Percentiles rank a stretch among this genome's conserved stretches.
phyloP scores from a whole-genome alignment of 2,797 vertebrate genomes.

The Nannoperca australis region DNA sequence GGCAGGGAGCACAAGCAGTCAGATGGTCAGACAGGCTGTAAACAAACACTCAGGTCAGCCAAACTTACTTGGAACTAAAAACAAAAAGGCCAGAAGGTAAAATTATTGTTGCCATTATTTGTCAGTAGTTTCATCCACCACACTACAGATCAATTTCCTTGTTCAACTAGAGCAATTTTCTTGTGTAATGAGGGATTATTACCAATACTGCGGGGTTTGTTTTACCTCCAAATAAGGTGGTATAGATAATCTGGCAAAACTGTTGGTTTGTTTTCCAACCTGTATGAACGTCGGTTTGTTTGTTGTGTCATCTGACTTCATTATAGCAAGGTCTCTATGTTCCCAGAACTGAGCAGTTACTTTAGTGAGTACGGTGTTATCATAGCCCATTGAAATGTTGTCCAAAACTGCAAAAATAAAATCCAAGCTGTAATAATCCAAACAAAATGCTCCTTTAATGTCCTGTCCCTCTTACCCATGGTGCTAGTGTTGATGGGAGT shows the following conservation, averaged over 20 bases:
- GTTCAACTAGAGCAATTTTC: not conserved
- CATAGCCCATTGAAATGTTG: not conserved
- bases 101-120: not conserved
- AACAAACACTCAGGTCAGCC: not conserved
- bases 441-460: not conserved
- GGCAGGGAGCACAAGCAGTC: not conserved
- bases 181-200: not conserved
- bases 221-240: not conserved
- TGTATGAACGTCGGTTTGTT: not conserved
- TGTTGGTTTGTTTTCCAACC: not conserved
- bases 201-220: not conserved
- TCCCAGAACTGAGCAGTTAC: not conserved
- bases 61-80: not conserved
- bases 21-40: not conserved
- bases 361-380: not conserved
- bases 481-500: slow-evolving; percentile 29
- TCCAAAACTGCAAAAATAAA: not conserved
- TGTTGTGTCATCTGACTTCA: not conserved
- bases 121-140: not conserved
- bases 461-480: slow-evolving; percentile 61
- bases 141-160: not conserved
- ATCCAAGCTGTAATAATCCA: not conserved
- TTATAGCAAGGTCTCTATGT: not conserved
- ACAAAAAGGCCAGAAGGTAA: not conserved
- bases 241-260: not conserved